Base-by-base conservation (phyloP, 2,888 invertebrate genomes). In the Zaprionus lineosus region DNA sequence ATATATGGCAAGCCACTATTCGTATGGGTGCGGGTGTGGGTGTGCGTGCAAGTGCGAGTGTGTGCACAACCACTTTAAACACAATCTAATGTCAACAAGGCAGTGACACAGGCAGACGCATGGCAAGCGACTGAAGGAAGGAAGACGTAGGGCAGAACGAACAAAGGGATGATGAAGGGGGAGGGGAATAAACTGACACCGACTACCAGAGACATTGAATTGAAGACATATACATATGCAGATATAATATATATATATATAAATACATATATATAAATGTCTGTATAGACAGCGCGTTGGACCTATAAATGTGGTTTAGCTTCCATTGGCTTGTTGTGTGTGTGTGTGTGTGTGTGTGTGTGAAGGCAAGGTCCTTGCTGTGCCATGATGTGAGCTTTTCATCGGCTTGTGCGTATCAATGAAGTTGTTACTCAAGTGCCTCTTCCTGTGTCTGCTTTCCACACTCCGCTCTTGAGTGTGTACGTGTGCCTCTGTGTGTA, bases 221-320 rank as follows among this genome's bases (percentile, higher is more conserved):
- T 61, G 72, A 66, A 67, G 57, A 62, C 60, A 53, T 64, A 39
- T 43, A 67, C 50, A n/a, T n/a, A n/a, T n/a, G n/a, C n/a, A n/a
- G n/a, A n/a, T n/a, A n/a, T n/a, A n/a, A n/a, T n/a, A n/a, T n/a
- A n/a, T n/a, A n/a, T n/a, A n/a, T n/a, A n/a, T n/a, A n/a, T n/a
- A n/a, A n/a, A n/a, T n/a, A n/a, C n/a, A n/a, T n/a, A n/a, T n/a
- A n/a, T n/a, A n/a, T n/a, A n/a, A n/a, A n/a, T n/a, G n/a, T n/a
- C n/a, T n/a, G n/a, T n/a, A n/a, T n/a, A n/a, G n/a, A n/a, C 65
- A 60, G 46, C 53, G n/a, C n/a, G n/a, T 41, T 60, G 56, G 86
- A 69, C 78, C 81, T 79, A 79, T 86, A 84, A 86, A 77, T 79
- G 78, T 65, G 82, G 78, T 69, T 79, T 84, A 73, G 60, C 78